Evolutionary conservation across 2,113 vertebrate genomes (phyloP).

Genomic region (Beaufortia kweichowensis): DNA sequence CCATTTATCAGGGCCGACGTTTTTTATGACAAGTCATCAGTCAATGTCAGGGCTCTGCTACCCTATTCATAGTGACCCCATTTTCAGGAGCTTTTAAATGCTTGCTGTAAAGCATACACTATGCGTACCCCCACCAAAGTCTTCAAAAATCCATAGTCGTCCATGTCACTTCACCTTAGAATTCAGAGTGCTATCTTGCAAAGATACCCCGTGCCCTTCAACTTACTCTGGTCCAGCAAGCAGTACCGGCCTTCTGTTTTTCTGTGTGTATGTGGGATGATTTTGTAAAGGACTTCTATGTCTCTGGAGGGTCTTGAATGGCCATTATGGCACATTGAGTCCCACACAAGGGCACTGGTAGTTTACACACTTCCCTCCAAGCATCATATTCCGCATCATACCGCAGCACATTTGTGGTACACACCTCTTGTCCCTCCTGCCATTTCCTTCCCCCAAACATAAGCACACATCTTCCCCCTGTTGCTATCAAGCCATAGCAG

Average conservation of each 20-base stretch:
- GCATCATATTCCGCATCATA: conserved; percentile 84
- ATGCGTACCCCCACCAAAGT: not conserved
- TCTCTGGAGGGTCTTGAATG: conserved; percentile 66
- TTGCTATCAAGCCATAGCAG: conserved; percentile 82
- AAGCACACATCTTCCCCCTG: conserved; percentile 77
- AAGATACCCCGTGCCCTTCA: not conserved
- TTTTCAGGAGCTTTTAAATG: conserved; percentile 33
- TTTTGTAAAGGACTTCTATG: conserved; percentile 25
- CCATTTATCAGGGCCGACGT: not conserved
- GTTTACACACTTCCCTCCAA: conserved; percentile 87
- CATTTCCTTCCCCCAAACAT: conserved; percentile 91
- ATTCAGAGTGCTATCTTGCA: not conserved
- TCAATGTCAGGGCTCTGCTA: conserved; percentile 26
- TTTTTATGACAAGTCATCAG: conserved; percentile 27
- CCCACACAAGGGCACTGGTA: conserved; percentile 83
- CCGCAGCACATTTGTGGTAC: conserved; percentile 84
- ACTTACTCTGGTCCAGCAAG: not conserved
- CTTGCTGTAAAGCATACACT: conserved; percentile 2
- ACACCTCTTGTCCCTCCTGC: conserved; percentile 83
- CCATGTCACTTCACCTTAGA: not conserved
- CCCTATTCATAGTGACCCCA: conserved; percentile 25
- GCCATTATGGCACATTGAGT: conserved; percentile 84
- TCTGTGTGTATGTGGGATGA: conserved; percentile 35
- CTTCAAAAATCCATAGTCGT: not conserved
- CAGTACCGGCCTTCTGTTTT: not conserved